Conservation (phyloP, 1,140 invertebrate species). For the Solen grandis region DNA sequence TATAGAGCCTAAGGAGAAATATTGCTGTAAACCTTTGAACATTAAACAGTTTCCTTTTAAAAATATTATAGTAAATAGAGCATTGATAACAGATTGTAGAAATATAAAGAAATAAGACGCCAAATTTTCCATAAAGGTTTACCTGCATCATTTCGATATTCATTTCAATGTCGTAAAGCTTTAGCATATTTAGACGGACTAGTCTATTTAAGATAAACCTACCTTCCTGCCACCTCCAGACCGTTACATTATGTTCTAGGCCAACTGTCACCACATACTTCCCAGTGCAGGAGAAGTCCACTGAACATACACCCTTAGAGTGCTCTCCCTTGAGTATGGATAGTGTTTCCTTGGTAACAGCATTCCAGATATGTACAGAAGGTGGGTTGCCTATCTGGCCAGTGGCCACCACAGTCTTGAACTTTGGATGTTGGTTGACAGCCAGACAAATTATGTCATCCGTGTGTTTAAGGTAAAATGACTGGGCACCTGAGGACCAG, state of each 20-base stretch:
- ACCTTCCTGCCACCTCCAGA: constrained; percentile 82
- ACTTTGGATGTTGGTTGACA: constrained; percentile 80
- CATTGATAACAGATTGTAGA: too few relatives aligned
- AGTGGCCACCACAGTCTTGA: constrained; percentile 78
- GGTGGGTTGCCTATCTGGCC: constrained; percentile 80
- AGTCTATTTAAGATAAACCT: too few relatives aligned
- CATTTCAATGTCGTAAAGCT: too few relatives aligned
- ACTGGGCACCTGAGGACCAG: constrained; percentile 74
- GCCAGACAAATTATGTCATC: constrained; percentile 81
- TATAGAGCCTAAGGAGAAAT: too few relatives aligned
- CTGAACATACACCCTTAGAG: constrained; percentile 76
- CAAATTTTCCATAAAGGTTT: too few relatives aligned
- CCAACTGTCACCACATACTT: constrained; percentile 79
- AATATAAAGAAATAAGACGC: too few relatives aligned
- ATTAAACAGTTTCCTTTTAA: too few relatives aligned
- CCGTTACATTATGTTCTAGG: constrained; percentile 76
- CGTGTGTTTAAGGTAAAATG: constrained; percentile 80
- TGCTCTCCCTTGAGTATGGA: constrained; percentile 78
- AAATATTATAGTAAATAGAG: too few relatives aligned
- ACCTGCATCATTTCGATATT: too few relatives aligned
- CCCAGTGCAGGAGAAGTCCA: constrained; percentile 81
- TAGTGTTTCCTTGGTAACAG: constrained; percentile 76
- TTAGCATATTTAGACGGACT: too few relatives aligned
- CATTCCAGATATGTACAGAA: constrained; percentile 80
- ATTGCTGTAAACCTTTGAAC: too few relatives aligned